phyloP scores from a whole-genome alignment of 2,888 invertebrate genomes.

The Lasioglossum calceatum region DNA sequence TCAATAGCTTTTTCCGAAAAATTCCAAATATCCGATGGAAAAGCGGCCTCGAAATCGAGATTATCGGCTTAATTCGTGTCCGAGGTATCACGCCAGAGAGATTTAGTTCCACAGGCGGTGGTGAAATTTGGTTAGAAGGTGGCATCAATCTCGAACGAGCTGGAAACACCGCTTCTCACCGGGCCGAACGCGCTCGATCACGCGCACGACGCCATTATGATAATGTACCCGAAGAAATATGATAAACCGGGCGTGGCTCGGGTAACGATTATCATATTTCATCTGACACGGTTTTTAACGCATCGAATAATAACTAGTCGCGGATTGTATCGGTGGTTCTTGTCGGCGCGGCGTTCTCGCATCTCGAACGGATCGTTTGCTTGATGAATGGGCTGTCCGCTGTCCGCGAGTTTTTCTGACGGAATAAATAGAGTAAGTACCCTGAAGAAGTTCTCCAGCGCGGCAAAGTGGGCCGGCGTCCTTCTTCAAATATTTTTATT shows the following conservation, averaged over 20 bases:
- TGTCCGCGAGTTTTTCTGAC: constrained; percentile 17
- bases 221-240: constrained; percentile 72
- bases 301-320: constrained; percentile 67
- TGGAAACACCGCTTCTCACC: constrained; percentile 40
- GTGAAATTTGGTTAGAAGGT: constrained; percentile 33
- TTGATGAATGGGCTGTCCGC: constrained; percentile 20
- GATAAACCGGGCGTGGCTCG: constrained; percentile 72
- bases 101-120: not conserved
- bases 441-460: not conserved
- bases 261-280: constrained; percentile 78
- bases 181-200: constrained; percentile 62
- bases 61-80: not conserved
- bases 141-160: constrained; percentile 62
- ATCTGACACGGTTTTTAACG: constrained; percentile 70
- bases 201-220: constrained; percentile 75
- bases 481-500: not conserved
- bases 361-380: constrained; percentile 35
- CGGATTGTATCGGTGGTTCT: constrained; percentile 47
- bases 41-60: not conserved
- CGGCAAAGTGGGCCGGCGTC: not conserved
- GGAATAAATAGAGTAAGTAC: not conserved
- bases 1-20: not conserved
- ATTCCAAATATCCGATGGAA: not conserved
- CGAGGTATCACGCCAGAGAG: not conserved
- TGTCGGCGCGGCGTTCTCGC: constrained; percentile 15